Evolutionary conservation across 2,113 vertebrate species (phyloP).

Genomic region (Holacanthus passer): DNA sequence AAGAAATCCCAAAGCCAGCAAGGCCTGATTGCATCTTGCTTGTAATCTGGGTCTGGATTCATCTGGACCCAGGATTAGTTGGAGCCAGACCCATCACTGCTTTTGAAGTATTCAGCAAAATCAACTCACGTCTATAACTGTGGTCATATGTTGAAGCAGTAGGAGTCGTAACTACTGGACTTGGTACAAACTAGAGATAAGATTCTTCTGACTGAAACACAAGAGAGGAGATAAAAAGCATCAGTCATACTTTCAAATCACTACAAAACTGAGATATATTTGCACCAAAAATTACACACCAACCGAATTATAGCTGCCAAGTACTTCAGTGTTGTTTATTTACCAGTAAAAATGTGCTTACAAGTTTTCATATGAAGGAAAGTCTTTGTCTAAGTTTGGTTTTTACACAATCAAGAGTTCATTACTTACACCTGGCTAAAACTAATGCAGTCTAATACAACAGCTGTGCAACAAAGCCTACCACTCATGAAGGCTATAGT

Average conservation of each 20-base stretch:
- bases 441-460: no score
- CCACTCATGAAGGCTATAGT: no score
- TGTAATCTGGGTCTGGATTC: not conserved
- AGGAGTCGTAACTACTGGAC: not conserved
- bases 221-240: not conserved
- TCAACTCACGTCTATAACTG: not conserved
- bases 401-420: no score
- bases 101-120: conserved; percentile 15
- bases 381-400: no score
- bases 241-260: not conserved
- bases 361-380: no score
- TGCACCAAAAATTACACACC: not conserved
- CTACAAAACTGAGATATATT: not conserved
- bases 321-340: not conserved
- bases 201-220: not conserved
- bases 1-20: not conserved
- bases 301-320: not conserved
- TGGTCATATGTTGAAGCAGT: not conserved
- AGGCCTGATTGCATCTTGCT: not conserved
- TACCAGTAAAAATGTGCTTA: not conserved
- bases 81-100: not conserved
- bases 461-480: no score
- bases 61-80: not conserved
- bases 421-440: no score
- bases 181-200: not conserved